Conservation (phyloP, 2,888 invertebrate genomes). For the Crioceris asparagi region DNA sequence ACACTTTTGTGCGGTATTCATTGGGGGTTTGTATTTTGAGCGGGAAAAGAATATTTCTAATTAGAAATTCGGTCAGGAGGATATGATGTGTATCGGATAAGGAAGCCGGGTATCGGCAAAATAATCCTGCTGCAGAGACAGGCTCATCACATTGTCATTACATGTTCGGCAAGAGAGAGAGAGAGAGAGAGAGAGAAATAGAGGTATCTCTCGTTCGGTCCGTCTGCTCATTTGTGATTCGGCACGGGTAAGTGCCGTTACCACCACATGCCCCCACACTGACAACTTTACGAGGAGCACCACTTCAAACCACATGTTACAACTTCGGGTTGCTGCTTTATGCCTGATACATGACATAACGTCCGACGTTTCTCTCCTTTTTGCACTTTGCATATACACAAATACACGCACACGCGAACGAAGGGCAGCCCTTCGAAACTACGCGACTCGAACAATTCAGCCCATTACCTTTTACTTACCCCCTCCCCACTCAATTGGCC, state of each 20-base stretch:
- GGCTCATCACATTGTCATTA: conserved; percentile 39
- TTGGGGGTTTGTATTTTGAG: no score
- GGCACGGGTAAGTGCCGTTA: conserved; percentile 37
- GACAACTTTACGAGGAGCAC: conserved; percentile 41
- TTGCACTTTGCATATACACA: conserved; percentile 4
- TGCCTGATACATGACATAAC: conserved; percentile 38
- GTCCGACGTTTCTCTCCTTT: conserved; percentile 20
- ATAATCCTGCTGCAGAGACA: no score
- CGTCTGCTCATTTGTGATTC: conserved; percentile 35
- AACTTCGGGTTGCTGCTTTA: conserved; percentile 38
- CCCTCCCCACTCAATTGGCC: no score
- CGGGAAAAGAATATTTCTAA: no score
- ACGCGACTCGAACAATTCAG: no score
- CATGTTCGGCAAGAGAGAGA: conserved; percentile 30
- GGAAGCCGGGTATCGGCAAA: no score
- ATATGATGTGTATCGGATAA: no score
- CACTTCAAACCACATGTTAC: conserved; percentile 42
- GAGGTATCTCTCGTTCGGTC: conserved; percentile 10
- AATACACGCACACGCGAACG: no score
- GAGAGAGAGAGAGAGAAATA: conserved; percentile 8
- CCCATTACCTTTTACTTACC: no score
- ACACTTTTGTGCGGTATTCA: no score
- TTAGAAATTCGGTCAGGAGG: no score
- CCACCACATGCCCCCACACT: conserved; percentile 39
- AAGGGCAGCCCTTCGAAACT: no score